phyloP scores from a whole-genome alignment of 2,888 invertebrate species.

The Panzeria rudis region DNA sequence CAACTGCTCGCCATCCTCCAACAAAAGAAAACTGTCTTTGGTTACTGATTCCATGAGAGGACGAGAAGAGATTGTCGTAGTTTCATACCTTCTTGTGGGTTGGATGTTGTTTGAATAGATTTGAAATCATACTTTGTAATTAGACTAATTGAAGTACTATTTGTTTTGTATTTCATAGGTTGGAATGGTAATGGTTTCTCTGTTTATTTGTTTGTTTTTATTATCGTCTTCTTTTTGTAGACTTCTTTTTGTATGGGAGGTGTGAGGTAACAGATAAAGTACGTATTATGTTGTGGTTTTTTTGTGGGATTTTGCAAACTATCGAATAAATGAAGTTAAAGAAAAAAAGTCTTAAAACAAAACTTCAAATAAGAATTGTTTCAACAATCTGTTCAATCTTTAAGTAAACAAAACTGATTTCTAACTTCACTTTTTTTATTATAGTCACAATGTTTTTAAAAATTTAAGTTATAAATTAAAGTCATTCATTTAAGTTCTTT shows the following conservation, averaged over 20 bases:
- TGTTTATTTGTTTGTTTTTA: constrained; percentile 31
- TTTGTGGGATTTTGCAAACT: constrained; percentile 14
- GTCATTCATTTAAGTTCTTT: too few relatives aligned
- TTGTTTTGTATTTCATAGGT: constrained; percentile 25
- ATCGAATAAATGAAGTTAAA: not conserved
- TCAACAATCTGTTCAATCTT: not conserved
- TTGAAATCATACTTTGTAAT: constrained; percentile 65
- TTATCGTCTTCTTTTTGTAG: not conserved
- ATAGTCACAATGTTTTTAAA: too few relatives aligned
- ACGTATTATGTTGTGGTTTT: constrained; percentile 52
- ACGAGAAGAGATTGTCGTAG: not conserved
- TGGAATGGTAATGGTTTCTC: constrained; percentile 10
- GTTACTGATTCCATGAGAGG: constrained; percentile 10
- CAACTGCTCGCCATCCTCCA: not conserved
- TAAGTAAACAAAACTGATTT: not conserved
- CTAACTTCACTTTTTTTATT: too few relatives aligned
- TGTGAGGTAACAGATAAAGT: not conserved
- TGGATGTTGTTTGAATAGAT: constrained; percentile 34
- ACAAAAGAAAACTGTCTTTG: not conserved
- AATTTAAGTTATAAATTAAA: too few relatives aligned
- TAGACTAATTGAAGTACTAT: constrained; percentile 63
- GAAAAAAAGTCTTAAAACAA: not conserved
- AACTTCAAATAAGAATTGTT: not conserved
- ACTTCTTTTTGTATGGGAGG: not conserved
- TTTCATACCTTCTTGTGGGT: constrained; percentile 3